Base-by-base conservation (phyloP, 2,113 vertebrate species). In the Platysteira castanea region DNA sequence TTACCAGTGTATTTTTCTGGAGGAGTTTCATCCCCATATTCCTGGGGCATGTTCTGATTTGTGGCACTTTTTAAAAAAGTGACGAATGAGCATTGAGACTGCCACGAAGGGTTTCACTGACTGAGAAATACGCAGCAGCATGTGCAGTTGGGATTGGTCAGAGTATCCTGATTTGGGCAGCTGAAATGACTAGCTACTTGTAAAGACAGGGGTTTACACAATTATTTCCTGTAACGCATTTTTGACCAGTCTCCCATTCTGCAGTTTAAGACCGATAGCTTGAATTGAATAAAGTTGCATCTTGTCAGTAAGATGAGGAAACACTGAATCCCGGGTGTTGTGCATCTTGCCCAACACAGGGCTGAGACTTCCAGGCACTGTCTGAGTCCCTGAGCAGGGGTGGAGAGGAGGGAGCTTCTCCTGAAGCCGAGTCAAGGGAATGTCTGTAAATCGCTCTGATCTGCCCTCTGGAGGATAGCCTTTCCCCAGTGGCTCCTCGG, bases 401-500 rank as follows among this genome's bases (percentile, higher is more conserved):
- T 14, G 27, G 54, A 26, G 41, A 53, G 60, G 59, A 84, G 31
- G 22, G 37, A 80, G 31, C 41, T 41, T 80, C 49, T 80, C 49
- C 35, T 53, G 41, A n/a, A n/a, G 28, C 0, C 30, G n/a, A 30
- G 59, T 35, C 26, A 14, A 41, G 54, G 44, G 12, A 42, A 11
- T 31, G 52, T 39, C 56, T 90, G 24, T 60, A 44, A 16, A 15
- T 19, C 5, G 27, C 88, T 88, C 88, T 87, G 82, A 93, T 82
- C 50, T 93, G 90, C 88, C 85, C 84, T 87, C 89, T 93, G 91
- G 65, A 96, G 95, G 83, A 80, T 44, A n/a, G 15, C 8, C 12
- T 68, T 60, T 68, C 33, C 88, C 53, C 41, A 28, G 28, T 5
- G 50, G 13, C 83, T 70, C 47, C 37, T 47, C 16, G 4, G 39